Conservation (phyloP, 1,140 invertebrate genomes). For the Triops cancriformis region DNA sequence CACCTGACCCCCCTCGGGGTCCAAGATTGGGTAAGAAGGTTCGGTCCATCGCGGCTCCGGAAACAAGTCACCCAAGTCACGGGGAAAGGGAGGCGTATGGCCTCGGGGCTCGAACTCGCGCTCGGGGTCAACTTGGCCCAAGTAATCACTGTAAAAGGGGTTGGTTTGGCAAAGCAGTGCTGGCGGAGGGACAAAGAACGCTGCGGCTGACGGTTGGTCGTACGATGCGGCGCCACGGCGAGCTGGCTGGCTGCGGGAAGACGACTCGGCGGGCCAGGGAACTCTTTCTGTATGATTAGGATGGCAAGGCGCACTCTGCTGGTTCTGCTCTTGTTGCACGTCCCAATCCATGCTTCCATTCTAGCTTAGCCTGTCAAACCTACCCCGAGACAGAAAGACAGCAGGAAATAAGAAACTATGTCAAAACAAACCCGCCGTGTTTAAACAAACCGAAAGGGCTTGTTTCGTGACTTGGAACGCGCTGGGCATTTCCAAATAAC, state of each 20-base stretch:
- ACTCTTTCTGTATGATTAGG: background rate
- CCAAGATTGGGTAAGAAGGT: background rate
- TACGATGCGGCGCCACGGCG: background rate
- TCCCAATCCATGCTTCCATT: conserved; percentile 13
- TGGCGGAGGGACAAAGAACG: background rate
- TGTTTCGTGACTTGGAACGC: background rate
- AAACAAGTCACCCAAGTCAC: background rate
- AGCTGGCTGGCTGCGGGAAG: background rate
- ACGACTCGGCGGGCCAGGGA: background rate
- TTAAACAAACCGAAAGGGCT: background rate
- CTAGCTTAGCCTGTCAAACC: conserved; percentile 9
- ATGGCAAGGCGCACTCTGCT: background rate
- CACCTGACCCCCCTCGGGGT: background rate
- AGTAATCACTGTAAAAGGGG: background rate
- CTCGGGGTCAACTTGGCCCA: background rate
- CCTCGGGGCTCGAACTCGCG: background rate
- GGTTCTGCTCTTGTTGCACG: background rate
- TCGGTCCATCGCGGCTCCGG: background rate
- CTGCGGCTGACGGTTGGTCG: background rate
- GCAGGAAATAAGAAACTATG: background rate
- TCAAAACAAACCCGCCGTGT: background rate
- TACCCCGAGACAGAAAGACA: no score
- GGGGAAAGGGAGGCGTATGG: background rate
- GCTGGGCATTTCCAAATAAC: background rate
- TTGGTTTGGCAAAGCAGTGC: background rate